A percentile compares a stretch with the other conserved stretches of the same genome.
phyloP scores from a whole-genome alignment of 1,140 invertebrate genomes.

The Drosophila cardini region DNA sequence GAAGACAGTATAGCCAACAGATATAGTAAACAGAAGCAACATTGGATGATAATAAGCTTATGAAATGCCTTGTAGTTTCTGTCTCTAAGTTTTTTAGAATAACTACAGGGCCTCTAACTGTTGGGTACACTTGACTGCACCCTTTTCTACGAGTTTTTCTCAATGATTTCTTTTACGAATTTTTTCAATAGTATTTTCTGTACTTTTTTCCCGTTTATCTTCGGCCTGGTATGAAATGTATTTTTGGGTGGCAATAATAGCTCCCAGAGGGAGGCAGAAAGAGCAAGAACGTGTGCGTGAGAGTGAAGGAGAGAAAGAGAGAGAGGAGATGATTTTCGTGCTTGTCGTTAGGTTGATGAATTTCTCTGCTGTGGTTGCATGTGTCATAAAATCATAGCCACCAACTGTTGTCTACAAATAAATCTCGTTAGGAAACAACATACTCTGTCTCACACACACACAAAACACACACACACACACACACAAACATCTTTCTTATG shows the following conservation, averaged over 20 bases:
- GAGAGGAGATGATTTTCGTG: constrained; percentile 44
- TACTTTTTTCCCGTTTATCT: constrained; percentile 57
- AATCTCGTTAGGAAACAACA: constrained; percentile 71
- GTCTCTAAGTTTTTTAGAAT: no score
- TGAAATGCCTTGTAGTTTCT: no score
- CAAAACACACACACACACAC: constrained; percentile 17
- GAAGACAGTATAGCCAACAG: no score
- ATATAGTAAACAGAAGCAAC: no score
- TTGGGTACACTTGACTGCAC: no score
- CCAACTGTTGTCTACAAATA: constrained; percentile 82
- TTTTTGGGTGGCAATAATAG: constrained; percentile 78
- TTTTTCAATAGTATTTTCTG: constrained; percentile 19
- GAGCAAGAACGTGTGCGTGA: background rate
- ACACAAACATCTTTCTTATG: constrained; percentile 24
- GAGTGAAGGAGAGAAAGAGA: background rate
- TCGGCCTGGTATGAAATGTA: constrained; percentile 77
- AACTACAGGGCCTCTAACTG: no score
- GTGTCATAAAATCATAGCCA: constrained; percentile 77
- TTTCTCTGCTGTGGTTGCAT: constrained; percentile 58
- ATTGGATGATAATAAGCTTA: no score
- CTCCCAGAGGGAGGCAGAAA: constrained; percentile 47
- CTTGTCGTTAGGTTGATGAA: constrained; percentile 77
- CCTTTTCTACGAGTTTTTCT: constrained; percentile 28
- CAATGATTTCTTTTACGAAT: constrained; percentile 24
- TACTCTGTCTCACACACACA: constrained; percentile 14